Evolutionary conservation across 2,797 vertebrate genomes (phyloP).

Genomic region (Sarcoramphus papa): DNA sequence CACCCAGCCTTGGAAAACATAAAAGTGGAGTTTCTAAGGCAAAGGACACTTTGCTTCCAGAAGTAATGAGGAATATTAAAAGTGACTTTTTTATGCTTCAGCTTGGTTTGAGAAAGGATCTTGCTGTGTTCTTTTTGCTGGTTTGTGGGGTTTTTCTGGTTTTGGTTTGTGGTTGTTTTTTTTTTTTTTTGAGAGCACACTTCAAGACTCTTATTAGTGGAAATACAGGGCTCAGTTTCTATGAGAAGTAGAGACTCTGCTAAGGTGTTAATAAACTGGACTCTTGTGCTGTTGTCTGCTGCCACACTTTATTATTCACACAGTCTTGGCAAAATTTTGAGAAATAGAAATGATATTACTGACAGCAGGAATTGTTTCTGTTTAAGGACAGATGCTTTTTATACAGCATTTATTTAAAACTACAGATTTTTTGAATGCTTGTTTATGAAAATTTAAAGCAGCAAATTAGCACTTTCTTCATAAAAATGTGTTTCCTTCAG

Average conservation of each 20-base stretch:
- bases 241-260: not conserved
- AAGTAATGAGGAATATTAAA: not conserved
- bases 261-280: not conserved
- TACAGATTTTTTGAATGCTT: not conserved
- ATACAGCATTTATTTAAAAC: not conserved
- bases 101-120: not conserved
- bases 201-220: not conserved
- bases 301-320: not conserved
- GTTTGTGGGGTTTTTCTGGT: not conserved
- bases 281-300: not conserved
- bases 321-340: not conserved
- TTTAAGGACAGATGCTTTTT: not conserved
- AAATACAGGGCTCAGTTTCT: not conserved
- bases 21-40: not conserved
- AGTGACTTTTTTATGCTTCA: not conserved
- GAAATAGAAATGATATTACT: not conserved
- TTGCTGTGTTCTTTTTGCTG: not conserved
- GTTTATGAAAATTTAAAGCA: not conserved
- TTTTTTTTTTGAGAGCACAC: not conserved
- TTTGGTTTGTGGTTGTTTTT: not conserved
- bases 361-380: not conserved
- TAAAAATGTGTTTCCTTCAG: not conserved
- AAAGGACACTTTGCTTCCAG: not conserved
- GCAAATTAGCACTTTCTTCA: not conserved
- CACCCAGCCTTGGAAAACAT: not conserved